A percentile compares a stretch with the other conserved stretches of the same genome.
Conservation (phyloP, 1,140 invertebrate genomes). For the Pseudomyrmex dendroicus region DNA sequence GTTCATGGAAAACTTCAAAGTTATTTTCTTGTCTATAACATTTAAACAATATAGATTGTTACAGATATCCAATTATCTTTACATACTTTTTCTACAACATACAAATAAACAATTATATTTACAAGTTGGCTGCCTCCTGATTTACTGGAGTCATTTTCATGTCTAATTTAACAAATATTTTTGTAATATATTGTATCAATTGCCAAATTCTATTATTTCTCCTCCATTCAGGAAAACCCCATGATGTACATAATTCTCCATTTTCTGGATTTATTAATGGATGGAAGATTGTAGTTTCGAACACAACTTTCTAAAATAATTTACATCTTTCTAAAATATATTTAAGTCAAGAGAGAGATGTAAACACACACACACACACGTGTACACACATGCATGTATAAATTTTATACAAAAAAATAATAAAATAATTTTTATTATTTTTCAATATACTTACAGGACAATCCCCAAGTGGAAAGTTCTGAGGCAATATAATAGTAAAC, state of each 20-base stretch:
- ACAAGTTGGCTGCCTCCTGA: constrained; percentile 91
- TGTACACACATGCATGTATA: too few species aligned
- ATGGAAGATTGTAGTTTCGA: constrained; percentile 95
- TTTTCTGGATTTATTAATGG: constrained; percentile 92
- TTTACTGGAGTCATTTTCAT: constrained; percentile 88
- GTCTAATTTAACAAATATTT: constrained; percentile 92
- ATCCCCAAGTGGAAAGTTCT: constrained; percentile 94
- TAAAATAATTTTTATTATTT: too few species aligned
- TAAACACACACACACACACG: too few species aligned
- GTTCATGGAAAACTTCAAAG: constrained; percentile 88
- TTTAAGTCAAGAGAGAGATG: neutral
- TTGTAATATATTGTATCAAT: constrained; percentile 93
- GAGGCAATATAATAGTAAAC: constrained; percentile 93
- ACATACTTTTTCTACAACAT: neutral
- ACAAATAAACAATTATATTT: constrained; percentile 82
- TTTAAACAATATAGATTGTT: neutral
- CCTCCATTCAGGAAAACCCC: constrained; percentile 94
- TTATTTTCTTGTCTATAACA: constrained; percentile 87
- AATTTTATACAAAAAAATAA: too few species aligned
- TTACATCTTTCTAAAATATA: constrained; percentile 87
- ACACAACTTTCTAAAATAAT: constrained; percentile 90
- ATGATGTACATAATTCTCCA: constrained; percentile 90
- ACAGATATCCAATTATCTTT: neutral
- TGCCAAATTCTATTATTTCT: constrained; percentile 95
- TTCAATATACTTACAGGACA: constrained; percentile 89